A percentile compares a stretch with the other conserved stretches of the same genome.
Conservation (phyloP, 2,113 vertebrate species). For the Equus przewalskii region DNA sequence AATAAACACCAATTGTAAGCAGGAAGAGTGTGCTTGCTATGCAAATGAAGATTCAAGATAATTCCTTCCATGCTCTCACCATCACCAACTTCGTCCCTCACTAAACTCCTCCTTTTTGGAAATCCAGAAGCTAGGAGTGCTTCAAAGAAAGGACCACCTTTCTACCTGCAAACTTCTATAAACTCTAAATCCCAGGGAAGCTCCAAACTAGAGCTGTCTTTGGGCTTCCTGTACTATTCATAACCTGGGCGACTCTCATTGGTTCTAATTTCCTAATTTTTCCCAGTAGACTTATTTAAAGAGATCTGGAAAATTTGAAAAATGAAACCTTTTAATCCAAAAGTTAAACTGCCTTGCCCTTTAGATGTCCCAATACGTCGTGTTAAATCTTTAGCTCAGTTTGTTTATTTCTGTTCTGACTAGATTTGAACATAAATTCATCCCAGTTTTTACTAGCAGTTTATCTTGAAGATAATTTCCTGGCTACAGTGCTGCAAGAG, state of each 20-base stretch:
- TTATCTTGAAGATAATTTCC: constrained; percentile 33
- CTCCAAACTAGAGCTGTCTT: not conserved
- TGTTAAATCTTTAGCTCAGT: not conserved
- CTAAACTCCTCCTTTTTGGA: not conserved
- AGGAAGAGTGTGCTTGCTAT: not conserved
- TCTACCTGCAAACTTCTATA: not conserved
- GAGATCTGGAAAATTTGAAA: constrained; percentile 18
- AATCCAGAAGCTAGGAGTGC: not conserved
- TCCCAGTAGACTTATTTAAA: not conserved
- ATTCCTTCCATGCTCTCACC: not conserved
- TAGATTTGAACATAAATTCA: not conserved
- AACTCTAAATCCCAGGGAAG: not conserved
- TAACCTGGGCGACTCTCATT: not conserved
- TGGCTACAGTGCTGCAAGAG: not conserved
- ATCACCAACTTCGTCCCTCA: not conserved
- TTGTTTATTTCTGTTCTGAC: constrained; percentile 41
- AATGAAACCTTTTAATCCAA: not conserved
- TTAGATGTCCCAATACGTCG: not conserved
- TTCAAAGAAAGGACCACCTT: not conserved
- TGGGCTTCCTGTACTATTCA: not conserved
- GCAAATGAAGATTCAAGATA: not conserved
- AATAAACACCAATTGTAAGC: not conserved
- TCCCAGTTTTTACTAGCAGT: not conserved
- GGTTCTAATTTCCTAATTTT: not conserved
- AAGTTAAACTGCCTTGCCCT: not conserved